phyloP scores from a whole-genome alignment of 2,797 vertebrate genomes.

The Labeo calbasu region DNA sequence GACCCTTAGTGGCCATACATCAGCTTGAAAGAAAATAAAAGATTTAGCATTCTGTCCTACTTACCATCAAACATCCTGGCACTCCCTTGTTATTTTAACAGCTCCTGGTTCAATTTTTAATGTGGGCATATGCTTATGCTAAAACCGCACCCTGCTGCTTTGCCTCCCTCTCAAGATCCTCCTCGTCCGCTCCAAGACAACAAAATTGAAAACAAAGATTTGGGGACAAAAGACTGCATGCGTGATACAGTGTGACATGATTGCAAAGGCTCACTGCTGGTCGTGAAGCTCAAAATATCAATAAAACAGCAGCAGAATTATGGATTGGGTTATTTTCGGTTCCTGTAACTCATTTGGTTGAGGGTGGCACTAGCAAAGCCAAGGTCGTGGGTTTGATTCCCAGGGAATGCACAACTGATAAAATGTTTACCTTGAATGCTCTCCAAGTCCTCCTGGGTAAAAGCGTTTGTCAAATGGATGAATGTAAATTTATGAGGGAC shows the following conservation, averaged over 20 bases:
- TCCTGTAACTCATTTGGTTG: slow-evolving; percentile 1
- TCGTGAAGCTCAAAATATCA: slow-evolving; percentile 1
- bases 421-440: slow-evolving; percentile 24
- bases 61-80: slow-evolving; percentile 53
- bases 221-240: not conserved
- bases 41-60: slow-evolving; percentile 66
- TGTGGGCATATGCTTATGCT: slow-evolving; percentile 57
- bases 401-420: slow-evolving; percentile 1
- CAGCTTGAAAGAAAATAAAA: slow-evolving; percentile 65
- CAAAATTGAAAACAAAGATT: slow-evolving; percentile 21
- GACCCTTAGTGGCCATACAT: slow-evolving; percentile 62
- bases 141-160: slow-evolving; percentile 41
- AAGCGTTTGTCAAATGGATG: slow-evolving; percentile 23
- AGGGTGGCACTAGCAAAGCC: not conserved
- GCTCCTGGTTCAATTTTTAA: slow-evolving; percentile 60
- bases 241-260: not conserved
- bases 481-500: slow-evolving; percentile 20
- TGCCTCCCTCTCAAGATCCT: slow-evolving; percentile 19
- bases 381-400: slow-evolving; percentile 18
- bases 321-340: slow-evolving; percentile 6
- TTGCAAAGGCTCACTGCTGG: slow-evolving; percentile 6
- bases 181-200: slow-evolving; percentile 1
- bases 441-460: slow-evolving; percentile 10
- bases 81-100: slow-evolving; percentile 54
- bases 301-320: not conserved